Conservation (phyloP, 1,140 invertebrate species). For the Lamellibrachia luymesi region DNA sequence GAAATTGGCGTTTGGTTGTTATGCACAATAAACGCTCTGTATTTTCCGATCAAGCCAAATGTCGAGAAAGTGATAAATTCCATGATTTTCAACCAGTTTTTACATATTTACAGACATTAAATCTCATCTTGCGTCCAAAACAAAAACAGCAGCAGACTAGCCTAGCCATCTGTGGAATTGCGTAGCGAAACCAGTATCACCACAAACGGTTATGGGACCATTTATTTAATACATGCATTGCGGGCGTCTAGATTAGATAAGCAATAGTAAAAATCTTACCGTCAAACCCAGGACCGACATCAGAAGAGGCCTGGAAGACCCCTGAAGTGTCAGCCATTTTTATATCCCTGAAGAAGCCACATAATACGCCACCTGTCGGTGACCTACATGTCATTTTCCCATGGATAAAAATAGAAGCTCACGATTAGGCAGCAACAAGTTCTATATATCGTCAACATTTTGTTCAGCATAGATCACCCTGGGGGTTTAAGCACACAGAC, state of each 20-base stretch:
- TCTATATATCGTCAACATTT: neutral
- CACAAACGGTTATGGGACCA: neutral
- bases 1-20: neutral
- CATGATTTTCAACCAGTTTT: neutral
- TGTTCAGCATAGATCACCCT: neutral
- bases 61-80: neutral
- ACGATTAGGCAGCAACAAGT: neutral
- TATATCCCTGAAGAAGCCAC: constrained; percentile 15
- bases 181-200: neutral
- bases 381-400: constrained; percentile 13
- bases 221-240: neutral
- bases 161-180: neutral
- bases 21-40: neutral
- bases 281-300: constrained; percentile 3
- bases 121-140: neutral
- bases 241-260: neutral
- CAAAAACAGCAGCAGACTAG: neutral
- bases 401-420: neutral
- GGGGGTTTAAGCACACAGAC: neutral
- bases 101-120: neutral
- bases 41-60: neutral
- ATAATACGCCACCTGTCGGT: constrained; percentile 14
- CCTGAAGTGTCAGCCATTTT: constrained; percentile 20
- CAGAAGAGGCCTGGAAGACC: neutral
- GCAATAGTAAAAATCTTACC: neutral